Evolutionary conservation across 2,797 vertebrate genomes (phyloP).

Genomic region (Glyptemys insculpta): DNA sequence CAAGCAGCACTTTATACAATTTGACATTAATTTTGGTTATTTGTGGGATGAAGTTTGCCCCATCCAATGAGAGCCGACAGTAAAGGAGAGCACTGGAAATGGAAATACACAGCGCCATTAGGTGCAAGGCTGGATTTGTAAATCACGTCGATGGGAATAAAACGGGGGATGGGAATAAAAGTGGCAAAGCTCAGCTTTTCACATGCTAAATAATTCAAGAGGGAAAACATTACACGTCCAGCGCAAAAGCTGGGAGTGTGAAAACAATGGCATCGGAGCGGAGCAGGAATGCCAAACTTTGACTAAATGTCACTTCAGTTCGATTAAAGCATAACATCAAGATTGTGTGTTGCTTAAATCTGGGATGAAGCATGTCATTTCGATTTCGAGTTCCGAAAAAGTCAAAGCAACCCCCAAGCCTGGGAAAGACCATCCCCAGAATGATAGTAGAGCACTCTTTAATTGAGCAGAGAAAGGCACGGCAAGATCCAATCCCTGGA

Average conservation of each 20-base stretch:
- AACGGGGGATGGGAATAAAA: conserved; percentile 65
- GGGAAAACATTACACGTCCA: neutral
- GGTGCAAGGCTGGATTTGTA: conserved; percentile 68
- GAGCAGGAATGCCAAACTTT: conserved; percentile 57
- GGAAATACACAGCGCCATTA: conserved; percentile 64
- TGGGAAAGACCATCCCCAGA: neutral
- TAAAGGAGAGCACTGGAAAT: conserved; percentile 65
- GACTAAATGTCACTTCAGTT: conserved; percentile 55
- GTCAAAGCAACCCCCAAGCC: conserved; percentile 4
- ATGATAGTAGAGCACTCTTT: neutral
- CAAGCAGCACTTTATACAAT: conserved; percentile 70
- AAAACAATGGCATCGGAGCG: conserved; percentile 36
- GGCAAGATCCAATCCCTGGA: neutral
- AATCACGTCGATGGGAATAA: conserved; percentile 75
- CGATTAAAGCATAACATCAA: conserved; percentile 54
- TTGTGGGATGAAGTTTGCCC: conserved; percentile 60
- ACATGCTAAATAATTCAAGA: conserved; percentile 75
- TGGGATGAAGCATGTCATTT: conserved; percentile 33
- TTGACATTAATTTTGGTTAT: conserved; percentile 74
- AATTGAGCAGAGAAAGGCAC: neutral
- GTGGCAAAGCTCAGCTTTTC: conserved; percentile 73
- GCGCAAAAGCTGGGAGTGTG: neutral
- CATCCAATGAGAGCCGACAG: conserved; percentile 48
- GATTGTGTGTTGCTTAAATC: conserved; percentile 39
- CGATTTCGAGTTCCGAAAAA: neutral